phyloP scores from a whole-genome alignment of 2,113 vertebrate species.

The Rhabdornis inornatus region DNA sequence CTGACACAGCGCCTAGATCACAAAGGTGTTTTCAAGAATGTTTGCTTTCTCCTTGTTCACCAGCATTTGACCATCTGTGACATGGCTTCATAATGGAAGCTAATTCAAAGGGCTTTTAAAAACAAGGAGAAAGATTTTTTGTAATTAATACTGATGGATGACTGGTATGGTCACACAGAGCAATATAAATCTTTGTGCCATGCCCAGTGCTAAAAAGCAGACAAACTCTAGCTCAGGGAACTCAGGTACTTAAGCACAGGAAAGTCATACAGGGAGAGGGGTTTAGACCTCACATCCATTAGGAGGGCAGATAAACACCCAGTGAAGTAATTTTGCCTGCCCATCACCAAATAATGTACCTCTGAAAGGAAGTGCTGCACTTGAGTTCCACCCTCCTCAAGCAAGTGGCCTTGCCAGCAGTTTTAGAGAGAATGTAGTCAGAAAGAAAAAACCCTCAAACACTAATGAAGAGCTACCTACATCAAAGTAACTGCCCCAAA shows the following conservation, averaged over 20 bases:
- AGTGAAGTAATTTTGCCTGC: conserved; percentile 33
- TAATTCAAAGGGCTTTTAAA: conserved; percentile 70
- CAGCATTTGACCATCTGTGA: conserved; percentile 42
- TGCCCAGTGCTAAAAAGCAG: conserved; percentile 30
- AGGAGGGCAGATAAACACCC: not conserved
- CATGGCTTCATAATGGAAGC: conserved; percentile 65
- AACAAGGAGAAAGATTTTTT: conserved; percentile 64
- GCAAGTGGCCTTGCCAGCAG: not conserved
- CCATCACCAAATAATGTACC: not conserved
- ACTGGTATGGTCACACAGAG: conserved; percentile 53
- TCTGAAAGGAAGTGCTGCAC: not conserved
- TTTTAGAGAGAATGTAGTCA: not conserved
- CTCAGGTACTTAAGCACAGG: not conserved
- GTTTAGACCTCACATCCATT: conserved; percentile 35
- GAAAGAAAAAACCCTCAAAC: not conserved
- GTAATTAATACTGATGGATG: conserved; percentile 70
- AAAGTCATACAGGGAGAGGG: not conserved
- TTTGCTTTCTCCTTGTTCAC: conserved; percentile 19
- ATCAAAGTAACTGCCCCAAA: not conserved
- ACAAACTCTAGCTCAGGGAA: conserved; percentile 25
- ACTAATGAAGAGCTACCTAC: not conserved
- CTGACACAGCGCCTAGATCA: not conserved
- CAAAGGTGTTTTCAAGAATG: not conserved
- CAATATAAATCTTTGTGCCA: conserved; percentile 64
- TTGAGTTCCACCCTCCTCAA: not conserved